Base-by-base conservation (phyloP, 1,140 invertebrate species). In the Zaprionus davidi region DNA sequence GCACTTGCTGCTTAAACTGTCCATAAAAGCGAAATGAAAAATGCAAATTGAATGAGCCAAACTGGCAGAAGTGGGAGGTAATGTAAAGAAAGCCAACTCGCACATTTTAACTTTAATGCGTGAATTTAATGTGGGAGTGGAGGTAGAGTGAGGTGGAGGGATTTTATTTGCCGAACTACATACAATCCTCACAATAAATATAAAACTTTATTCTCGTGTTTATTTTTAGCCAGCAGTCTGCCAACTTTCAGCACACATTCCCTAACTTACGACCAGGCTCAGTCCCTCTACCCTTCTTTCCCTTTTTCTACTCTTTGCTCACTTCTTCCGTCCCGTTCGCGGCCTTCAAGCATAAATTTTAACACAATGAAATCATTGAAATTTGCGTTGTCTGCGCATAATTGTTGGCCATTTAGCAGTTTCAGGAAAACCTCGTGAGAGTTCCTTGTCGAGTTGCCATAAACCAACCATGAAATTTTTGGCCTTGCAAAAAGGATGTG, bases 171-270 rank as follows among this genome's bases (percentile, higher is more conserved):
- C 71, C 55, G 53, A 79, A 69, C 51, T 76, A 59, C 75, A 74
- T 80, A 71, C 57, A 66, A 55, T 71, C 55, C 63, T 69, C 72
- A 82, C 71, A 77, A 82, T 80, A 86, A 87, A 86, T 78, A 82
- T 79, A 80, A 82, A 87, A 80, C 69, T 82, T 87, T 86, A 84
- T 79, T 74, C 65, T 63, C 71, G 73, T 82, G 79, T 87, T 82
- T 81, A 87, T 87, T 86, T 87, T 86, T 68, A 71, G 66, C 79
- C 84, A 71, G 79, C 83, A 72, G 67, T 72, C 81, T 80, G 63
- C 26, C 69, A 84, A 81, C 74, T 84, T 84, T 85, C 63, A 22
- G 36, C 56, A n/a, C 56, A 55, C 26, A 46, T 46, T 28, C 36
- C 22, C 49, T 31, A 57, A 46, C 53, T 44, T 62, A 62, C 57